Percentiles rank a stretch among this genome's conserved stretches.
These are phyloP conservation scores for Sphaeramia orbicularis DNA, from an alignment of 2,797 vertebrate genomes.

Conservation along the genomic window DNA sequence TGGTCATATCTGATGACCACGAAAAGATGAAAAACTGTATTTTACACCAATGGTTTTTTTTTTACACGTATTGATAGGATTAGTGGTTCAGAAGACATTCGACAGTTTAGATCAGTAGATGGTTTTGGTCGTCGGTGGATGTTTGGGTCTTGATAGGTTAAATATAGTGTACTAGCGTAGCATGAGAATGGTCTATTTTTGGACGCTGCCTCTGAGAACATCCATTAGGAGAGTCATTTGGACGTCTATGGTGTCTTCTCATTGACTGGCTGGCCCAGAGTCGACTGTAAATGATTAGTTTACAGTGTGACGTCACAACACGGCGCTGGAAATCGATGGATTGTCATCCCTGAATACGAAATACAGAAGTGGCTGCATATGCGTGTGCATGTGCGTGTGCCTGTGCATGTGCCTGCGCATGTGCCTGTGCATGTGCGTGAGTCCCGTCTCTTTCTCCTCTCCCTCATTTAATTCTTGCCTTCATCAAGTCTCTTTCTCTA, in stretches of 20 bases:
- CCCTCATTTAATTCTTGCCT: constrained; percentile 61
- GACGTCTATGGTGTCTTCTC: constrained; percentile 46
- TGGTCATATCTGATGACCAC: too few species aligned
- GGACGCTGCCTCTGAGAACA: constrained; percentile 3
- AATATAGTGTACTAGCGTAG: background rate
- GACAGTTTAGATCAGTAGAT: too few species aligned
- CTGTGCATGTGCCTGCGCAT: too few species aligned
- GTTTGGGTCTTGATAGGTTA: too few species aligned
- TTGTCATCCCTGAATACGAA: constrained; percentile 68
- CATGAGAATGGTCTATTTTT: constrained; percentile 31
- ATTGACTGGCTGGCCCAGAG: constrained; percentile 56
- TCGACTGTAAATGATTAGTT: constrained; percentile 62
- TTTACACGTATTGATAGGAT: too few species aligned
- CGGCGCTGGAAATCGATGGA: constrained; percentile 59
- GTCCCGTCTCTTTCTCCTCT: constrained; percentile 5
- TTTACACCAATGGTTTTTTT: too few species aligned
- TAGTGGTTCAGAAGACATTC: too few species aligned
- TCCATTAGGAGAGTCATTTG: constrained; percentile 28
- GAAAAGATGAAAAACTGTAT: too few species aligned
- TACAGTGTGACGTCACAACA: constrained; percentile 62
- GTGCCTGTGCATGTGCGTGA: constrained; percentile 20
- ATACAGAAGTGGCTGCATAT: too few species aligned
- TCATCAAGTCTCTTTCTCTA: constrained; percentile 54
- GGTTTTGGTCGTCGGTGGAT: too few species aligned
- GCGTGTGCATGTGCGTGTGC: too few species aligned